Conservation (phyloP, 1,140 invertebrate genomes). For the Drosophila virilis region DNA sequence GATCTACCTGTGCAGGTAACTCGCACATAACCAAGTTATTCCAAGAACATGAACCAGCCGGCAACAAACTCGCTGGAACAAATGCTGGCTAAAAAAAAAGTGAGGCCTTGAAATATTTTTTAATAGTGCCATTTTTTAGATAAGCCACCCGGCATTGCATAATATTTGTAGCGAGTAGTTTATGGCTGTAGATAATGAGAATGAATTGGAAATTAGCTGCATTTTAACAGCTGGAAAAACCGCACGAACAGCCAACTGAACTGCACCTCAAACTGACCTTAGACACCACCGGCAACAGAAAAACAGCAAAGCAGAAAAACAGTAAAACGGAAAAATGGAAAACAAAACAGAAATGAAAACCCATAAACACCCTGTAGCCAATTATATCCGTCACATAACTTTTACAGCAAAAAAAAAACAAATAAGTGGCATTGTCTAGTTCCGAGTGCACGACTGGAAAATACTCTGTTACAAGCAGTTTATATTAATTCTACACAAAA, state of each 20-base stretch:
- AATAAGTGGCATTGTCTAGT: not conserved
- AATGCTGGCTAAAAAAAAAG: not conserved
- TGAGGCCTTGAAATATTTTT: not conserved
- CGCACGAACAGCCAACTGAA: slow-evolving; percentile 18
- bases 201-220: slow-evolving; percentile 49
- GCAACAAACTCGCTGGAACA: not conserved
- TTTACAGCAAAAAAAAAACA: not conserved
- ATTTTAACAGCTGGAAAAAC: slow-evolving; percentile 34
- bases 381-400: not conserved
- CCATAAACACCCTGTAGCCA: slow-evolving; percentile 1
- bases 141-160: slow-evolving; percentile 56
- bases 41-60: too few relatives aligned
- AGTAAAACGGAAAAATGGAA: slow-evolving; percentile 17
- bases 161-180: slow-evolving; percentile 55
- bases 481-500: too few relatives aligned
- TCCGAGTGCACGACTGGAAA: too few relatives aligned
- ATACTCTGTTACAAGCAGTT: too few relatives aligned
- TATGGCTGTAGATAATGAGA: slow-evolving; percentile 69
- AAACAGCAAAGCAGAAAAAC: slow-evolving; percentile 19
- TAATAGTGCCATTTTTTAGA: slow-evolving; percentile 38
- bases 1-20: slow-evolving; percentile 27
- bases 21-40: not conserved
- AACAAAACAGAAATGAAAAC: not conserved
- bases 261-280: slow-evolving; percentile 68
- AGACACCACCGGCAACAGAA: slow-evolving; percentile 58